Evolutionary conservation across 1,140 invertebrate genomes (phyloP), one percentile per base, ranked within the genome.

Genomic region (Ips typographus): DNA sequence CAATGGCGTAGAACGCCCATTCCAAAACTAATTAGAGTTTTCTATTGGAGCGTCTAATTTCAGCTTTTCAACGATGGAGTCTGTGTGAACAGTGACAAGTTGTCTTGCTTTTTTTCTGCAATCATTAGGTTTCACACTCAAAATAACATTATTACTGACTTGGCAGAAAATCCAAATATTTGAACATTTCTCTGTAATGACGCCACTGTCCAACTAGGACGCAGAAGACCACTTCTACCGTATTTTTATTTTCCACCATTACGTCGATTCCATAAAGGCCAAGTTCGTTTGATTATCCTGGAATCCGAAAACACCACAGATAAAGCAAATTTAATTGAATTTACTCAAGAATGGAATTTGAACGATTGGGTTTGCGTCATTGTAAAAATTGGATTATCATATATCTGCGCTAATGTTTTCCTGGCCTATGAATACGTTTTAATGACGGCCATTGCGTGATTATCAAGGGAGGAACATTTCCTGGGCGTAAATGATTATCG

Each of bases 1-100:
- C 44, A 49, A 49, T 49, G 44, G 44, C 44, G 44, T 49, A 22
- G 44, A 49, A 49, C 44, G 44, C 44, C 22, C 22, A 49, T 49
- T 49, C 7, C 6, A 6, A 22, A 49, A 49, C 44, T 49, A 49
- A 49, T 49, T 49, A 49, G 22, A 49, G 44, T 22, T 49, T 6
- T 49, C 44, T 1, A 22, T 8, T 49, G 44, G 22, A 22, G 44
- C 44, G 44, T 49, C 44, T 22, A 49, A 49, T 49, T 49, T 49
- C 22, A 6, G 6, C 44, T 1, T 49, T 49, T 49, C 22, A 49
- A 49, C 44, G 44, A 49, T 49, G 1, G 1, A 49, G 22, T 22
- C 22, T 22, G 44, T 49, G 1, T 1, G 44, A 49, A 49, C 22
- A 8, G 44, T 49, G 3, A 49, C 7, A 49, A 22, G 44, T 49